Conservation (phyloP, 2,888 invertebrate genomes). For the Elysia crispata region DNA sequence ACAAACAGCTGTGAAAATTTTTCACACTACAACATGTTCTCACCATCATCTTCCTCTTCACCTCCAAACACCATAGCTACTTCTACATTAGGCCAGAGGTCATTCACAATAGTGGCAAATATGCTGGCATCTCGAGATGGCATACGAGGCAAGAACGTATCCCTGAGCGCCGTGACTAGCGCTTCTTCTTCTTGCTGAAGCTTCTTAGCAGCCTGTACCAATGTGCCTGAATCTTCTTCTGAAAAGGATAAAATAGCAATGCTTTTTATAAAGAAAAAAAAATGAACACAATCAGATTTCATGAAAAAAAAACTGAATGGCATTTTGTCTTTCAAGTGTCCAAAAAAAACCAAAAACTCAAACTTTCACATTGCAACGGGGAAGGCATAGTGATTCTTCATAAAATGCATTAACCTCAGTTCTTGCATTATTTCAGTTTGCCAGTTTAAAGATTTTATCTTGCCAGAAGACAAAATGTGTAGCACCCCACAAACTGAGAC, state of each 20-base stretch:
- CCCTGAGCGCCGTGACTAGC: constrained; percentile 70
- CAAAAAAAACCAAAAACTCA: too few relatives aligned
- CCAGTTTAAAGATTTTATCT: too few relatives aligned
- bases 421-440: too few relatives aligned
- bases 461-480: too few relatives aligned
- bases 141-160: constrained; percentile 73
- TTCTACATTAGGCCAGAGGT: constrained; percentile 72
- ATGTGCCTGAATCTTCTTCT: background rate
- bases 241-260: background rate
- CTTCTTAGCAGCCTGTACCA: constrained; percentile 46
- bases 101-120: constrained; percentile 68
- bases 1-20: background rate
- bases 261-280: background rate
- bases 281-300: background rate
- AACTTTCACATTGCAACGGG: too few relatives aligned
- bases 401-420: too few relatives aligned
- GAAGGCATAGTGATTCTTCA: too few relatives aligned
- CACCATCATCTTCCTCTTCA: constrained; percentile 57
- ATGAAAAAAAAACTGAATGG: too few relatives aligned
- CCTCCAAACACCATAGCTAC: constrained; percentile 69
- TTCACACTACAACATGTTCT: background rate
- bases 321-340: too few relatives aligned
- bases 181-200: constrained; percentile 66
- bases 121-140: constrained; percentile 70
- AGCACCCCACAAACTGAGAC: too few relatives aligned